phyloP scores from a whole-genome alignment of 1,140 invertebrate genomes.

The Heliconius nattereri region DNA sequence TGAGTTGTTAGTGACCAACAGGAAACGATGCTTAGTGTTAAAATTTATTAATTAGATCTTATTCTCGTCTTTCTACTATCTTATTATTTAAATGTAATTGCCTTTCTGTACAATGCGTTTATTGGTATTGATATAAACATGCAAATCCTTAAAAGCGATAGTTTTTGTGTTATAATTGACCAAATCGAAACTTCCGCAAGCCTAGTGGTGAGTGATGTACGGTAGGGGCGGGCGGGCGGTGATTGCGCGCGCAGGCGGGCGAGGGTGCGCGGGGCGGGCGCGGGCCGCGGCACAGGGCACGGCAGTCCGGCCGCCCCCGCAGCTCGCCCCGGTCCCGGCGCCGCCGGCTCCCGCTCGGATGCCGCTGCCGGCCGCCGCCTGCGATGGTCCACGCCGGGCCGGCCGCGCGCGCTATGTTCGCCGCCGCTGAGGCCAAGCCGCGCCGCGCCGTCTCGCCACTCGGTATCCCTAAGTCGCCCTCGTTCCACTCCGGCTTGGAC shows the following conservation, averaged over 20 bases:
- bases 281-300: constrained; percentile 49
- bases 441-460: constrained; percentile 80
- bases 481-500: constrained; percentile 91
- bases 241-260: constrained; percentile 29
- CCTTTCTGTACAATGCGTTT: no score
- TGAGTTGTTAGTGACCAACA: no score
- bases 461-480: constrained; percentile 91
- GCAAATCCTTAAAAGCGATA: background rate
- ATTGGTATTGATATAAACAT: no score
- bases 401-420: constrained; percentile 78
- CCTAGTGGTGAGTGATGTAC: constrained; percentile 17
- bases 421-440: constrained; percentile 80
- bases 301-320: constrained; percentile 70
- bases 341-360: constrained; percentile 71
- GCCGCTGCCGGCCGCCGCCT: constrained; percentile 77
- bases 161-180: background rate
- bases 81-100: background rate
- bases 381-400: constrained; percentile 79
- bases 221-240: constrained; percentile 2
- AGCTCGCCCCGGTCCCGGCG: constrained; percentile 70
- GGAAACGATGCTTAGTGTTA: no score
- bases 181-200: constrained; percentile 23
- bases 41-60: no score
- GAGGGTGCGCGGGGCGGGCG: constrained; percentile 45
- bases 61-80: background rate